Conservation (phyloP, 2,113 vertebrate species). For the Ariopsis seemanni region DNA sequence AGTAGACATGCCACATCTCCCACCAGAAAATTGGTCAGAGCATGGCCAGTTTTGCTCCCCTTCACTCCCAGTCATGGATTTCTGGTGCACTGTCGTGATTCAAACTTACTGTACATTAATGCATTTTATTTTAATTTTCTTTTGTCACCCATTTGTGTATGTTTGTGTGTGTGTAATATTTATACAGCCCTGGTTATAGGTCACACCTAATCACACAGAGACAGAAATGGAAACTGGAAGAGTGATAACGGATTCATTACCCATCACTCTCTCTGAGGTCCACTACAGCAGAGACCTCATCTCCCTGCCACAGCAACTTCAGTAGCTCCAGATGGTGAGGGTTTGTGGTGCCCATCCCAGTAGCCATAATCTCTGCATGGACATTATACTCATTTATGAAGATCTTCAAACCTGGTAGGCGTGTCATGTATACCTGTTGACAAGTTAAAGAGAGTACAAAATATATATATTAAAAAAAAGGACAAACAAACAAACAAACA, state of each 20-base stretch:
- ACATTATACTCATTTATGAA: conserved; percentile 82
- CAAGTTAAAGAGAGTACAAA: not conserved
- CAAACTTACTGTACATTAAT: not conserved
- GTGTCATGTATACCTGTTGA: conserved; percentile 77
- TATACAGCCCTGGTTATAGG: not conserved
- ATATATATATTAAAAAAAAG: too few relatives aligned
- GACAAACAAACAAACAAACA: not conserved
- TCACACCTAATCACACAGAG: not conserved
- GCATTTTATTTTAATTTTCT: not conserved
- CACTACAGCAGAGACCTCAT: not conserved
- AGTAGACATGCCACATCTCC: not conserved
- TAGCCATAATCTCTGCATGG: conserved; percentile 80
- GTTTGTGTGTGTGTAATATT: not conserved
- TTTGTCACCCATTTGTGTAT: not conserved
- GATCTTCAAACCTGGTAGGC: conserved; percentile 71
- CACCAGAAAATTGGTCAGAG: not conserved
- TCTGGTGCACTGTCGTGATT: not conserved
- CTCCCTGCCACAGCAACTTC: conserved; percentile 62
- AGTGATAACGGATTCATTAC: conserved; percentile 40
- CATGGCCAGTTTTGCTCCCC: not conserved
- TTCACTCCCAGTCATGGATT: not conserved
- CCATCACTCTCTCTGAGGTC: not conserved
- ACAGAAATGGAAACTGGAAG: not conserved
- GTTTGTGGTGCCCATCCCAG: conserved; percentile 81
- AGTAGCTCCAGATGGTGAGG: conserved; percentile 76